Evolutionary conservation across 64 coral and sea anemone genomes (phyloP).

Genomic region (Dendrophyllia cribrosa): DNA sequence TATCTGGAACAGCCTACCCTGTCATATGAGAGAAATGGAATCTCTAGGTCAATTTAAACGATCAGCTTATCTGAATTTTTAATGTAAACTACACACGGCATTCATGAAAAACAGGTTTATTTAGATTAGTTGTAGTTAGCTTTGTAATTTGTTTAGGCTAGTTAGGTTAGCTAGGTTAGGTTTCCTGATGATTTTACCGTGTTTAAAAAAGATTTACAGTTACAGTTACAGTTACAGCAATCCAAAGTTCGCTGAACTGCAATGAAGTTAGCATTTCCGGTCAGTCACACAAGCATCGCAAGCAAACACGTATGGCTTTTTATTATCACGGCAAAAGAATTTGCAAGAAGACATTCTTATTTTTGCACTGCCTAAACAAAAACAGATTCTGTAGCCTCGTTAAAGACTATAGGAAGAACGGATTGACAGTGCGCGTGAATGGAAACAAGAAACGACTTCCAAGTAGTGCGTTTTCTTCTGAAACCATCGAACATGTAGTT

Average conservation of each 20-base stretch:
- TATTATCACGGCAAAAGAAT: constrained; percentile 56
- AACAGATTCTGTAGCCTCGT: constrained; percentile 49
- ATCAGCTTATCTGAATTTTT: too few relatives aligned
- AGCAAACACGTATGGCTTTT: constrained; percentile 44
- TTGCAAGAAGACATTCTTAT: constrained; percentile 47
- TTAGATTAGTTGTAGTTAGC: too few relatives aligned
- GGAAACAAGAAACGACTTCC: constrained; percentile 63
- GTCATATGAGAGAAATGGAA: too few relatives aligned
- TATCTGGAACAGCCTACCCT: too few relatives aligned
- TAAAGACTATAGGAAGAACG: constrained; percentile 58
- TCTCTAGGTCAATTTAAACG: too few relatives aligned
- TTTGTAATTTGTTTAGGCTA: too few relatives aligned
- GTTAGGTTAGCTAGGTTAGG: too few relatives aligned
- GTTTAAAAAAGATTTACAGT: too few relatives aligned
- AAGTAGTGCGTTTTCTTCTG: constrained; percentile 21
- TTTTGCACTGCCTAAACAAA: constrained; percentile 31
- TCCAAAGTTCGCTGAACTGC: constrained; percentile 49
- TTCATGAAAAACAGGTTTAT: too few relatives aligned
- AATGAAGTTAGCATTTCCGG: constrained; percentile 36
- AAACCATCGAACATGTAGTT: constrained; percentile 39
- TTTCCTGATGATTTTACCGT: too few relatives aligned
- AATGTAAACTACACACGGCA: too few relatives aligned
- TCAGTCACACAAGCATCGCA: constrained; percentile 38
- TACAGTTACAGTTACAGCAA: too few relatives aligned
- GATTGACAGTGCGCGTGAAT: constrained; percentile 43